Base-by-base conservation (phyloP, 1,140 invertebrate genomes). In the Bombus vancouverensis region DNA sequence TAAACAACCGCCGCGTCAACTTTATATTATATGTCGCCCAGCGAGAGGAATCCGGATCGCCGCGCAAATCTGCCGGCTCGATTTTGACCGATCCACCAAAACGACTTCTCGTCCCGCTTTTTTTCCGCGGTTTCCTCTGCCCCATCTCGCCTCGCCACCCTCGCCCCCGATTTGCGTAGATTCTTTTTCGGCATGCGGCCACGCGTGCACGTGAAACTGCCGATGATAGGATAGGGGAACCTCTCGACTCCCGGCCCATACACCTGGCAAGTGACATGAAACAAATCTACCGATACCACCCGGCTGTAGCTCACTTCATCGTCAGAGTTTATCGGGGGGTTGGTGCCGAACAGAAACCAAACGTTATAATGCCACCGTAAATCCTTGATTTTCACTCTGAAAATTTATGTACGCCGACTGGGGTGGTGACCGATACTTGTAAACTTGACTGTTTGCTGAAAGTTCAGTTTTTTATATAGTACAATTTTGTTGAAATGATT, bases 211-310 rank as follows among this genome's bases (percentile, higher is more conserved):
- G 75, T 76, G 72, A 73, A 81, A 79, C 88, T 78, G 78, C 70
- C 86, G 81, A 83, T 81, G 44, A 83, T 77, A 80, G 71, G 85
- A 78, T 79, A 53, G 76, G 73, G 59, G 37, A 42, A 74, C 59
- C 71, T 74, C 87, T 75, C 83, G 84, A 88, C 81, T 91, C 72
- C 75, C 62, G 13, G 32, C 18, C 57, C 76, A 65, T 86, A 73
- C 91, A 86, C 90, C 93, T 91, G 93, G 94, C 94, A 95, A 94
- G 91, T 95, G 94, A 95, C 94, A 94, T 92, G 92, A 93, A 94
- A 95, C 93, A 94, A 95, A 95, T 94, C 91, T 93, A 91, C 92
- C 85, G 90, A 87, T 89, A 92, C 90, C 88, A 89, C 83, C 32
- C 83, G 85, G 37, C 53, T 57, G 44, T 42, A 57, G 22, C 13